Evolutionary conservation across 2,888 invertebrate species (phyloP), one percentile per base, ranked within the genome.

Genomic region (Flexamia atlantica): DNA sequence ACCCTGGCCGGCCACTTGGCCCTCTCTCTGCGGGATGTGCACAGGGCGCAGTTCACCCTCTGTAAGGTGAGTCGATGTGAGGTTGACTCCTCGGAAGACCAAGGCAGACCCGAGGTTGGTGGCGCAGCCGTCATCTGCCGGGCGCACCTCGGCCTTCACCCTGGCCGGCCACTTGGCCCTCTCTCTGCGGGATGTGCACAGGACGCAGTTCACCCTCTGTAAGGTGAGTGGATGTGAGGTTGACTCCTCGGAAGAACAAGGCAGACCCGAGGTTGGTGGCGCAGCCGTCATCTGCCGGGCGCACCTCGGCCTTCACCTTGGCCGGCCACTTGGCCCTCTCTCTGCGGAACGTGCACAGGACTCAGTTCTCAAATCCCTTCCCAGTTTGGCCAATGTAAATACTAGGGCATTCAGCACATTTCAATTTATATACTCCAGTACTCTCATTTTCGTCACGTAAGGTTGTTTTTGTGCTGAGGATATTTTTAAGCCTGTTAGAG

Each of bases 251-350:
- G 89, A 94, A 94, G 88, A 89, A 90, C 83, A 93, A 93, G 88
- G 90, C 94, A 86, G 95, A 95, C 32, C 93, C 93, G 46, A 91
- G 94, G 79, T 91, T 95, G 85, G 90, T 93, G 28, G 92, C 92
- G 89, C 95, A 95, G 30, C 42, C 60, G 0, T 97, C 98, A 1
- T 92, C 92, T 86, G 95, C 95, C 0, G 97, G 98, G 0, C 92
- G 97, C 82, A 94, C 95, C 0, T 95, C 98, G 1, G 95, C 96
- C 88, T 96, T 99, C 90, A 93, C 94, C 40, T 92, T 95, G 85
- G 95, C 97, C 89, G 98, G 98, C 0, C 97, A 95, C 89, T 94
- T 97, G 84, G 94, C 96, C 85, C 95, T 99, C 89, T 97, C 96
- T 14, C 92, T 98, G 87, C 94, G 94, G 85, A 96, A 96, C 88